Evolutionary conservation across 2,113 vertebrate genomes (phyloP).

Genomic region (Charina bottae): DNA sequence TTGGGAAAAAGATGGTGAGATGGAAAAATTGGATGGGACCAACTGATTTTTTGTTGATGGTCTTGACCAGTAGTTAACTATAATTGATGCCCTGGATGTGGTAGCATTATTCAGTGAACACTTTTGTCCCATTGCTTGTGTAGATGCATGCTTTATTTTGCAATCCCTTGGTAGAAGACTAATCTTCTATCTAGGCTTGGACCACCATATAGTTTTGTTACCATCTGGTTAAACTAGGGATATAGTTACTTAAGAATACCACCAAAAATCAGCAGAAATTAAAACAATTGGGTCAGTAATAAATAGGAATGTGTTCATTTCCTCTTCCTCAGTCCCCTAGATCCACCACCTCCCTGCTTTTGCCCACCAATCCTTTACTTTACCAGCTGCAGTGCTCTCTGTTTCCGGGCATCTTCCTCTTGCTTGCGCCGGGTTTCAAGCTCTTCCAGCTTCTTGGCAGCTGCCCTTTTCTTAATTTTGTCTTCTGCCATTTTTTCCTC

Average conservation of each 20-base stretch:
- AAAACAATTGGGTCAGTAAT: background rate
- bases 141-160: no score
- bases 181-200: no score
- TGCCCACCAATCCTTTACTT: background rate
- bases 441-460: slow-evolving; percentile 86
- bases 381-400: slow-evolving; percentile 83
- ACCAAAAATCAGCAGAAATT: background rate
- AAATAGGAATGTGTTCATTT: background rate
- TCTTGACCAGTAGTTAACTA: no score
- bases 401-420: slow-evolving; percentile 85
- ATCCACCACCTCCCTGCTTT: no score
- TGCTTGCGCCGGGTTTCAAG: slow-evolving; percentile 82
- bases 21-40: no score
- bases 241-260: background rate
- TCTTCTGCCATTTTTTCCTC: slow-evolving; percentile 88
- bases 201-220: background rate
- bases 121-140: no score
- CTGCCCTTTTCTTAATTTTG: slow-evolving; percentile 84
- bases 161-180: no score
- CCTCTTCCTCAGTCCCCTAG: no score
- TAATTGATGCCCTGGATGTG: no score
- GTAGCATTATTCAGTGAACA: no score
- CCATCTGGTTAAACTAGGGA: background rate
- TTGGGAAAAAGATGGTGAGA: no score
- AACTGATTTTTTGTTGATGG: no score